Conservation (phyloP, 1,140 invertebrate genomes). For the Drosophila guanche region DNA sequence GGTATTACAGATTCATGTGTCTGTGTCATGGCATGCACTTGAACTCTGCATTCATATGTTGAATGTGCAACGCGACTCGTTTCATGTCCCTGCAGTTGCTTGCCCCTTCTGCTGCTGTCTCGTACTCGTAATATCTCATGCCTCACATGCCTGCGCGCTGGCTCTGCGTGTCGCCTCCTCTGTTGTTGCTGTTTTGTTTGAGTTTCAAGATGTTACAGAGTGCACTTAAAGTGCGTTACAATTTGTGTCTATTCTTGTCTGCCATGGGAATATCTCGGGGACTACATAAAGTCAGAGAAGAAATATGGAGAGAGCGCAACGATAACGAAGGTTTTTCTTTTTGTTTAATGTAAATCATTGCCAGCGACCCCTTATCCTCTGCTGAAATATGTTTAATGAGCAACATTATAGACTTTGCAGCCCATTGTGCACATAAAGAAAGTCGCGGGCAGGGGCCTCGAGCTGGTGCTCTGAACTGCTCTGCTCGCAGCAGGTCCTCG, state of each 20-base stretch:
- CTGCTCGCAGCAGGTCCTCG: too few relatives aligned
- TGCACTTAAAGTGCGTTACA: slow-evolving; percentile 78
- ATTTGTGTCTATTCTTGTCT: slow-evolving; percentile 74
- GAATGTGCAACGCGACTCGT: slow-evolving; percentile 27
- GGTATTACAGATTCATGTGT: slow-evolving; percentile 23
- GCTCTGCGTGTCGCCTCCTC: slow-evolving; percentile 7
- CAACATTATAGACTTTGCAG: slow-evolving; percentile 24
- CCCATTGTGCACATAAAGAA: slow-evolving; percentile 29
- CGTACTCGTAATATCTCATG: slow-evolving; percentile 53
- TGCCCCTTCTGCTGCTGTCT: slow-evolving; percentile 2
- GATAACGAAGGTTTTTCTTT: slow-evolving; percentile 24
- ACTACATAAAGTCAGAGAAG: neutral
- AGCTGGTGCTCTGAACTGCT: slow-evolving; percentile 8
- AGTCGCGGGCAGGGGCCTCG: neutral
- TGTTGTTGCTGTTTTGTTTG: slow-evolving; percentile 54
- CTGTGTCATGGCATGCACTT: slow-evolving; percentile 74
- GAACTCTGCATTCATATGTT: slow-evolving; percentile 72
- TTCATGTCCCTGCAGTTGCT: slow-evolving; percentile 1
- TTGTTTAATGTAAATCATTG: slow-evolving; percentile 37
- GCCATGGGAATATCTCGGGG: slow-evolving; percentile 68
- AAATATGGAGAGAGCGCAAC: neutral
- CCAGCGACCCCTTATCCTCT: slow-evolving; percentile 28
- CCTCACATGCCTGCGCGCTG: slow-evolving; percentile 45
- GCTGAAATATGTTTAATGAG: slow-evolving; percentile 62
- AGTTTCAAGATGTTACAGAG: slow-evolving; percentile 73